Conservation (phyloP, 2,888 invertebrate genomes). For the Dasysyrphus tricinctus region DNA sequence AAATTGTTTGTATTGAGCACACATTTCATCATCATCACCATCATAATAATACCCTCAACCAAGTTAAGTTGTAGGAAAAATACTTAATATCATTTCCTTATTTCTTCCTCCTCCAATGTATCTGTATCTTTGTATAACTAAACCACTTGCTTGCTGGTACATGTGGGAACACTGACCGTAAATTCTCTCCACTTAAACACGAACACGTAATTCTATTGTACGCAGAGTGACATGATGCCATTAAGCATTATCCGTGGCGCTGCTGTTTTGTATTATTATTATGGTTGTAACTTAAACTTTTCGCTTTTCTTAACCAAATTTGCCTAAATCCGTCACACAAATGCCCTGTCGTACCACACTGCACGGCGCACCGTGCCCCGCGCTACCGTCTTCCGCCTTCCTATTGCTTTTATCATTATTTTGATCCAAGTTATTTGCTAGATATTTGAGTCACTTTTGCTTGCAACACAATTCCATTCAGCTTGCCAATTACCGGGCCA, state of each 20-base stretch:
- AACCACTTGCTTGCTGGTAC: background rate
- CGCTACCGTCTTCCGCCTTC: conserved; percentile 6
- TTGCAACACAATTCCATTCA: conserved; percentile 84
- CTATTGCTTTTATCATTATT: conserved; percentile 53
- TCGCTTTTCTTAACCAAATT: conserved; percentile 73
- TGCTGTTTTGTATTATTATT: conserved; percentile 44
- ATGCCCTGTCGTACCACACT: background rate
- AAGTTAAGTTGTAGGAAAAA: conserved; percentile 44
- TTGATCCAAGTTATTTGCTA: conserved; percentile 73
- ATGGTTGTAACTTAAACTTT: conserved; percentile 57
- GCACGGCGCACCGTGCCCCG: too few relatives aligned
- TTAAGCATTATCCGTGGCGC: conserved; percentile 75
- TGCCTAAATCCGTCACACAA: conserved; percentile 24
- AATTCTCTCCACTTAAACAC: conserved; percentile 72
- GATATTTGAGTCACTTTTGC: conserved; percentile 81
- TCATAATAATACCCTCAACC: conserved; percentile 27
- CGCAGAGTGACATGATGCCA: conserved; percentile 72
- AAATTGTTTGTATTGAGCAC: background rate
- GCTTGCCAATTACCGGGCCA: conserved; percentile 83
- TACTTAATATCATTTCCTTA: conserved; percentile 59
- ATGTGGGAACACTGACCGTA: conserved; percentile 69
- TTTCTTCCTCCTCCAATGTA: conserved; percentile 25
- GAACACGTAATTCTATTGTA: conserved; percentile 74
- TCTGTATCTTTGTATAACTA: background rate
- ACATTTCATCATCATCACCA: conserved; percentile 22